phyloP scores from a whole-genome alignment of 1,140 invertebrate genomes.

The Drosophila pruinosa region DNA sequence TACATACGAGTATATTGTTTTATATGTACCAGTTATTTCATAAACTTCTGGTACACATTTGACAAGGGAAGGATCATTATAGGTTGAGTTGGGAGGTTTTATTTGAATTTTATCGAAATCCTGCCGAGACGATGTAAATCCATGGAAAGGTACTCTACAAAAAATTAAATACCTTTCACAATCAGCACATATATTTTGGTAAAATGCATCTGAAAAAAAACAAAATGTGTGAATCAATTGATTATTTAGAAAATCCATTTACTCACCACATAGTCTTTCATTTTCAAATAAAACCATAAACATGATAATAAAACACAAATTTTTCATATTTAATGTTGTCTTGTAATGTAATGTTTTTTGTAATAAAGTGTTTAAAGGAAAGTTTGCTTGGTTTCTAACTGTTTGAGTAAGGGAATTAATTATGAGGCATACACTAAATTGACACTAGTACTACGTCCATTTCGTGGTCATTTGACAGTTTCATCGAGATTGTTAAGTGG shows the following conservation, averaged over 20 bases:
- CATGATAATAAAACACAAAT: background rate
- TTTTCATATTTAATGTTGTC: background rate
- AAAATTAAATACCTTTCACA: background rate
- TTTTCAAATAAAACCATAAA: background rate
- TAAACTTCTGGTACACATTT: background rate
- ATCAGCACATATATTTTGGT: background rate
- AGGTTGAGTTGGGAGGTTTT: background rate
- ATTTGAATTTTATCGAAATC: background rate
- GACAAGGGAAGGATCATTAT: background rate
- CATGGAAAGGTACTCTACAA: background rate
- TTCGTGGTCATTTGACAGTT: constrained; percentile 25
- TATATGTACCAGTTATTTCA: background rate
- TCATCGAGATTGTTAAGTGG: constrained; percentile 27
- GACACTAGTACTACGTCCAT: background rate
- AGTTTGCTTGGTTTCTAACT: too few relatives aligned
- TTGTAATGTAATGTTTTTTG: background rate
- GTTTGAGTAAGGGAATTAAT: too few relatives aligned
- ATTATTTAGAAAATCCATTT: background rate
- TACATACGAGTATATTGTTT: background rate
- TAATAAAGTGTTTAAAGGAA: too few relatives aligned
- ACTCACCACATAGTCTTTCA: background rate
- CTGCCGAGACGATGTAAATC: background rate
- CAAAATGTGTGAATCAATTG: background rate
- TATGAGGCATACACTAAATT: background rate
- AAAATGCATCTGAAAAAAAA: background rate